A percentile compares a stretch with the other conserved stretches of the same genome.
Evolutionary conservation across 2,113 vertebrate genomes (phyloP).

Genomic region (Mesoclemmys tuberculata): DNA sequence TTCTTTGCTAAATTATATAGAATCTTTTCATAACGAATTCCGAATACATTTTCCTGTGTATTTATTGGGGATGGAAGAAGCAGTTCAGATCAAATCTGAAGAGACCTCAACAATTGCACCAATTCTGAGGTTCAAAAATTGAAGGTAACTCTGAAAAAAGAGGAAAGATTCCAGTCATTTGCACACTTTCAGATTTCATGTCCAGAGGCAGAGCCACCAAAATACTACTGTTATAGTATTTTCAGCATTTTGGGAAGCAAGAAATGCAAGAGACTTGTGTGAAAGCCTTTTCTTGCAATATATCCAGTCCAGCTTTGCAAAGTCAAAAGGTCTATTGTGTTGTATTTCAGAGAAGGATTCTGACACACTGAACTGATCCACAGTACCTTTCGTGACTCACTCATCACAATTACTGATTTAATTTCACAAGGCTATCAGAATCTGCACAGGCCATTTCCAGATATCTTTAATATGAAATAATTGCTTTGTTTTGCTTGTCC

Average conservation of each 20-base stretch:
- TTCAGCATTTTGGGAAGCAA: not conserved
- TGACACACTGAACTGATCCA: not conserved
- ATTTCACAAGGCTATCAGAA: not conserved
- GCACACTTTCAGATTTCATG: not conserved
- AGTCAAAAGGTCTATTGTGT: not conserved
- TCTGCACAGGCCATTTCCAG: not conserved
- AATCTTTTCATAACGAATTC: not conserved
- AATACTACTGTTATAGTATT: not conserved
- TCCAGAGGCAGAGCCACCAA: not conserved
- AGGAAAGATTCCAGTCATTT: not conserved
- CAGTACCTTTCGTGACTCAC: not conserved
- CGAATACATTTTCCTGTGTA: not conserved
- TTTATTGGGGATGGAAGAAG: not conserved
- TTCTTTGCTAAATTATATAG: not conserved
- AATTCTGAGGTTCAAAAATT: not conserved
- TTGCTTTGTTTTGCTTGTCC: not conserved
- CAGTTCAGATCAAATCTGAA: not conserved
- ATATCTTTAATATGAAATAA: not conserved
- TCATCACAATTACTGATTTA: accelerated
- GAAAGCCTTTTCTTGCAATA: not conserved
- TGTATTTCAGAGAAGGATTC: not conserved
- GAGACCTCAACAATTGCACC: not conserved
- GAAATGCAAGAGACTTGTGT: accelerated
- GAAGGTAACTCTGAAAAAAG: not conserved
- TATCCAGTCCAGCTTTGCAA: not conserved